These are phyloP conservation scores for Alfaro cultratus DNA, from an alignment of 2,797 vertebrate species.

Conservation along the genomic window DNA sequence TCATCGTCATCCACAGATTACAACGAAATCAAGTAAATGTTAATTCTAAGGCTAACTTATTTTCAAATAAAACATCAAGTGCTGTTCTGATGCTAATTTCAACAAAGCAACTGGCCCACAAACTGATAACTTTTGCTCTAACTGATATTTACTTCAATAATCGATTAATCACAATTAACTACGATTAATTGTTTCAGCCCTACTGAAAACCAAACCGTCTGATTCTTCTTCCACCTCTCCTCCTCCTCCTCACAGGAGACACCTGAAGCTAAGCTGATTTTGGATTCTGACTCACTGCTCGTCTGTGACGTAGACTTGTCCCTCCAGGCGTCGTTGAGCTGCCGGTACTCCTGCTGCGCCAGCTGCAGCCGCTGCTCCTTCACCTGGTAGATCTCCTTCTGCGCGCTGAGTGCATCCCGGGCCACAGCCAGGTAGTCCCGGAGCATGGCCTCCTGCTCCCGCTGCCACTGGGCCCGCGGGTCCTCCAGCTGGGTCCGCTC, in stretches of 20 bases:
- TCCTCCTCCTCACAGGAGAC: background rate
- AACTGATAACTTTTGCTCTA: background rate
- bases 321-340: slow-evolving; percentile 93
- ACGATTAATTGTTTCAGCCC: too few species aligned
- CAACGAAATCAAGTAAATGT: background rate
- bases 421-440: slow-evolving; percentile 94
- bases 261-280: background rate
- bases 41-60: background rate
- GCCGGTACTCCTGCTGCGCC: slow-evolving; percentile 93
- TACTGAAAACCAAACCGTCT: background rate
- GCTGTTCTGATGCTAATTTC: background rate
- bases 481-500: slow-evolving; percentile 98
- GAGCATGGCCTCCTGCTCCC: slow-evolving; percentile 95
- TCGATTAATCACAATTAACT: too few species aligned
- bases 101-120: background rate
- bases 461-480: slow-evolving; percentile 94
- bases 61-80: background rate
- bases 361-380: slow-evolving; percentile 94
- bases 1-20: too few species aligned
- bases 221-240: background rate
- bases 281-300: slow-evolving; percentile 85
- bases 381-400: slow-evolving; percentile 96
- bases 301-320: slow-evolving; percentile 93
- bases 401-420: slow-evolving; percentile 90
- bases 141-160: too few species aligned